Percentiles rank a stretch among this genome's conserved stretches.
Conservation (phyloP, 2,797 vertebrate species). For the Argentina silus region DNA sequence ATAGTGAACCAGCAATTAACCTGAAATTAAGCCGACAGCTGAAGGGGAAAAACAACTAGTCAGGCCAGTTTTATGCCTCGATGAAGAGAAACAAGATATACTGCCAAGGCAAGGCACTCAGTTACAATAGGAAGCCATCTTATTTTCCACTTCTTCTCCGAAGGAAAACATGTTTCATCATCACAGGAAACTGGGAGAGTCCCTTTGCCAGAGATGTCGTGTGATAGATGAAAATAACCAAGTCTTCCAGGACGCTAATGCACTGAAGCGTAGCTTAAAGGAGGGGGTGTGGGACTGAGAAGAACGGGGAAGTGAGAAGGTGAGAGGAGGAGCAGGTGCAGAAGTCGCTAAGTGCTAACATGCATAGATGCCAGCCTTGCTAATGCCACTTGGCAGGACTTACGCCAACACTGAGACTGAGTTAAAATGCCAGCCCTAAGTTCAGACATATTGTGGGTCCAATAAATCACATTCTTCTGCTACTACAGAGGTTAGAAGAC, state of each 20-base stretch:
- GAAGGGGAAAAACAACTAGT: constrained; percentile 24
- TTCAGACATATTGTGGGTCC: constrained; percentile 40
- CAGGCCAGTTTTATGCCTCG: constrained; percentile 19
- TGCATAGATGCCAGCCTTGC: background rate
- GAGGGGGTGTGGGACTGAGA: background rate
- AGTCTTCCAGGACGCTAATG: background rate
- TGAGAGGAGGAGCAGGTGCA: constrained; percentile 36
- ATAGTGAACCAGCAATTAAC: constrained; percentile 63
- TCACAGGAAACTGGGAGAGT: constrained; percentile 49
- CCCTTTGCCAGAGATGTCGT: background rate
- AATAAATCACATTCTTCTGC: constrained; percentile 46
- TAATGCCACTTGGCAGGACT: constrained; percentile 60
- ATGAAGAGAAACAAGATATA: constrained; percentile 57
- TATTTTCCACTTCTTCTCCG: too few relatives aligned
- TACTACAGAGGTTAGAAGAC: constrained; percentile 34
- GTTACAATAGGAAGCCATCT: too few relatives aligned
- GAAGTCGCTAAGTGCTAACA: constrained; percentile 34
- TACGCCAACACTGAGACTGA: constrained; percentile 29
- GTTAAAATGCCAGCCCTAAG: constrained; percentile 32
- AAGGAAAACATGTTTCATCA: background rate
- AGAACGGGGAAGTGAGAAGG: background rate
- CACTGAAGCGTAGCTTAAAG: background rate
- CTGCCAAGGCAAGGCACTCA: constrained; percentile 4
- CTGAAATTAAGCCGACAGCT: constrained; percentile 53
- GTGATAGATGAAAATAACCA: constrained; percentile 11